Percentiles rank a stretch among this genome's conserved stretches.
Conservation (phyloP, 2,797 vertebrate genomes). For the Thripadectes ignobilis region DNA sequence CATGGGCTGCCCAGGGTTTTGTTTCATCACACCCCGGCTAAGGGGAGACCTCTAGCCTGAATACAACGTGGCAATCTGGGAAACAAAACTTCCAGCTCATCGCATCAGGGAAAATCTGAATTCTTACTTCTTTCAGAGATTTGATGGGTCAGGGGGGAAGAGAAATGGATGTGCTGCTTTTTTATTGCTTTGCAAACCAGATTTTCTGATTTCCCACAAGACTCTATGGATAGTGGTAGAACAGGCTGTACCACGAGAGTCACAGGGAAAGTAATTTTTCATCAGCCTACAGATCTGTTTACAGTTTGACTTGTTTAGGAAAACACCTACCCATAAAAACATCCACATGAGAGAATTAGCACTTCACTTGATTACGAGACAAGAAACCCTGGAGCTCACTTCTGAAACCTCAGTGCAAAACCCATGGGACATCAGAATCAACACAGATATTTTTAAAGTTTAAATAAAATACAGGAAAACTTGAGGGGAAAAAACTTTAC, state of each 20-base stretch:
- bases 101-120: neutral
- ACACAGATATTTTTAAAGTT: neutral
- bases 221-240: neutral
- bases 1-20: fast-evolving
- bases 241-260: neutral
- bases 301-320: neutral
- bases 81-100: neutral
- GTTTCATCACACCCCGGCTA: neutral
- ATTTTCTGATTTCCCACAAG: neutral
- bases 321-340: neutral
- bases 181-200: conserved; percentile 1
- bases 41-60: neutral
- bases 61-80: neutral
- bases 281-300: neutral
- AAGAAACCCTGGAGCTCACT: neutral
- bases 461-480: neutral
- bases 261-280: neutral
- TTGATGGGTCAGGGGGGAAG: neutral
- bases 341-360: neutral
- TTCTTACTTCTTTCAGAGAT: neutral
- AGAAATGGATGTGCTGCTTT: neutral
- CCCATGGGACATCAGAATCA: neutral
- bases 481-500: neutral
- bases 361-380: neutral
- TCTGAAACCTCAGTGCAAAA: conserved; percentile 2